Evolutionary conservation across 2,797 vertebrate species (phyloP).

Genomic region (Morus bassanus): DNA sequence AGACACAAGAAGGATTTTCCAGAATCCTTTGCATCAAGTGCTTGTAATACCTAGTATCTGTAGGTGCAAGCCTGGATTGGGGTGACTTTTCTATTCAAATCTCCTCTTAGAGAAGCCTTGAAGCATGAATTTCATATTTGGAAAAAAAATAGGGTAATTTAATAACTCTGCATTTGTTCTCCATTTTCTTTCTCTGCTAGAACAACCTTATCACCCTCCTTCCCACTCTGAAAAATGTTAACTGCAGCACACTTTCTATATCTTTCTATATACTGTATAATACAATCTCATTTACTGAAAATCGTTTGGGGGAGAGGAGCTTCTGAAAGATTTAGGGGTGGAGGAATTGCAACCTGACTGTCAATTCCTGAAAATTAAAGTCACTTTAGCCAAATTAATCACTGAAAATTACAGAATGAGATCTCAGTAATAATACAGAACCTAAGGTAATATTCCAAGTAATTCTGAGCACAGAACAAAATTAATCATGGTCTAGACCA

Average conservation of each 20-base stretch:
- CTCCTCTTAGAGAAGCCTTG: neutral
- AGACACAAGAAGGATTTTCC: neutral
- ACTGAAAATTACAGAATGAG: neutral
- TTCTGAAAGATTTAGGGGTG: neutral
- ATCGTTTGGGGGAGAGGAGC: neutral
- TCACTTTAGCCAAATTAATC: neutral
- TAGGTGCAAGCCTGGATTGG: neutral
- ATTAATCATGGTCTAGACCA: neutral
- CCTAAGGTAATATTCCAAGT: conserved; percentile 8
- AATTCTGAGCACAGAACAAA: neutral
- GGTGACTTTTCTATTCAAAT: neutral
- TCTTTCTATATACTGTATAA: neutral
- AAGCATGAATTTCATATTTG: neutral
- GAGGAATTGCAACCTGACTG: neutral
- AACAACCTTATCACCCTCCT: neutral
- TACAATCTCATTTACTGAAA: neutral
- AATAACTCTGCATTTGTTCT: neutral
- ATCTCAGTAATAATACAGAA: neutral
- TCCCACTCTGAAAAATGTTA: neutral
- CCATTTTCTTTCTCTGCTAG: neutral
- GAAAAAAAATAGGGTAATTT: neutral
- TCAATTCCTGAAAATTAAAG: neutral
- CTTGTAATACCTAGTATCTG: neutral
- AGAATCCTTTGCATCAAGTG: neutral
- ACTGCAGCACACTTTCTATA: neutral